Percentiles rank a stretch among this genome's conserved stretches.
These are phyloP conservation scores for Recurvirostra avosetta DNA, from an alignment of 2,113 vertebrate species.

Conservation along the genomic window DNA sequence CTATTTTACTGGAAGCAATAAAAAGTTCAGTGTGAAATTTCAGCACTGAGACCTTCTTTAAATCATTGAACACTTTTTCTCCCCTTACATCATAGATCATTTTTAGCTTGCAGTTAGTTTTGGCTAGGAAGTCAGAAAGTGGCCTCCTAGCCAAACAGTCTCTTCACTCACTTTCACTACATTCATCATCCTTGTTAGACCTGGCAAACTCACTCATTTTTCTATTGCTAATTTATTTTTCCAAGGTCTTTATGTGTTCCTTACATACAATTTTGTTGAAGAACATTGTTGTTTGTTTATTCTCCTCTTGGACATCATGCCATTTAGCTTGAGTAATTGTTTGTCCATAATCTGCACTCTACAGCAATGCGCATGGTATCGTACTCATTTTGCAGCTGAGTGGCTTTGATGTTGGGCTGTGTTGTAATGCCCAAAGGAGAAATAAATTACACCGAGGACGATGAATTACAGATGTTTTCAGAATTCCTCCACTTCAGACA, in stretches of 20 bases:
- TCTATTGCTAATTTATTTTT: background rate
- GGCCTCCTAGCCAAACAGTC: background rate
- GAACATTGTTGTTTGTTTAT: background rate
- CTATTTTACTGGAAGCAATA: background rate
- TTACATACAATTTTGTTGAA: background rate
- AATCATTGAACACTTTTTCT: background rate
- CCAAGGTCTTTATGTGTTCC: background rate
- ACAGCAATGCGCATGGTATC: background rate
- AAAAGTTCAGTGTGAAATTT: background rate
- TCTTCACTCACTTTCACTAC: background rate
- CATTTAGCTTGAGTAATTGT: background rate
- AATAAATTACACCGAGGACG: background rate
- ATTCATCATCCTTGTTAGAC: background rate
- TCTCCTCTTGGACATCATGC: background rate
- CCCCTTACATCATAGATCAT: background rate
- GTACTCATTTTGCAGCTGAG: background rate
- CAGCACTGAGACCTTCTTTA: background rate
- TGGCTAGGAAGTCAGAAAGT: background rate
- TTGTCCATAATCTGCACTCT: background rate
- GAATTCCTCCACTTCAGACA: background rate
- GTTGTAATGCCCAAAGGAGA: background rate
- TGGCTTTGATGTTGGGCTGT: background rate
- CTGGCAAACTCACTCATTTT: background rate
- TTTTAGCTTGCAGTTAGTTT: conserved; percentile 1
- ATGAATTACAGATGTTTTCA: conserved; percentile 34